phyloP scores from a whole-genome alignment of 2,888 invertebrate genomes.

The Rotaria macrura region DNA sequence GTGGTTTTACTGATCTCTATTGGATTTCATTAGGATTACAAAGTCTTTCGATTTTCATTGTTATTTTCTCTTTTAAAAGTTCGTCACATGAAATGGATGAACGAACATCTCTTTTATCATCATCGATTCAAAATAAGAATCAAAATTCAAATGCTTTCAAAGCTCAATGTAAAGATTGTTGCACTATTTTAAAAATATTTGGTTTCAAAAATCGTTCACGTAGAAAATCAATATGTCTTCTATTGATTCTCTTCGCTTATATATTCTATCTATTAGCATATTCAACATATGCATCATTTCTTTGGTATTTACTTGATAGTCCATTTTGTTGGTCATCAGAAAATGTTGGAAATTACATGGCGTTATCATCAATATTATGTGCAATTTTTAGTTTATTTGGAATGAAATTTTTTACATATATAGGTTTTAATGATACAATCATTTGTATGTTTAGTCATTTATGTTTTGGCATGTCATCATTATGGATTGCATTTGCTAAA shows the following conservation, averaged over 20 bases:
- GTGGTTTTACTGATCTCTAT: neutral
- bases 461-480: neutral
- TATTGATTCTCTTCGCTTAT: neutral
- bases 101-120: neutral
- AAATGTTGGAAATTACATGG: neutral
- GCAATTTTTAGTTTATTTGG: neutral
- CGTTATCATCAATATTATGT: neutral
- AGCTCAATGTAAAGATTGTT: neutral
- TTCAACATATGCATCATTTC: neutral
- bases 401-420: neutral
- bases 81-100: neutral
- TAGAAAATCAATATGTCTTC: neutral
- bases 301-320: neutral
- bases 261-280: neutral
- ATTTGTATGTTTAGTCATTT: neutral
- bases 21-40: neutral
- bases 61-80: neutral
- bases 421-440: neutral
- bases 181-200: neutral
- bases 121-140: neutral
- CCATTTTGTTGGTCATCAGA: conserved; percentile 21
- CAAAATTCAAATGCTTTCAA: too few species aligned
- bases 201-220: neutral
- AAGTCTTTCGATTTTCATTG: neutral
- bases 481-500: conserved; percentile 11